phyloP scores from a whole-genome alignment of 2,797 vertebrate species.

The Rhinatrema bivittatum region DNA sequence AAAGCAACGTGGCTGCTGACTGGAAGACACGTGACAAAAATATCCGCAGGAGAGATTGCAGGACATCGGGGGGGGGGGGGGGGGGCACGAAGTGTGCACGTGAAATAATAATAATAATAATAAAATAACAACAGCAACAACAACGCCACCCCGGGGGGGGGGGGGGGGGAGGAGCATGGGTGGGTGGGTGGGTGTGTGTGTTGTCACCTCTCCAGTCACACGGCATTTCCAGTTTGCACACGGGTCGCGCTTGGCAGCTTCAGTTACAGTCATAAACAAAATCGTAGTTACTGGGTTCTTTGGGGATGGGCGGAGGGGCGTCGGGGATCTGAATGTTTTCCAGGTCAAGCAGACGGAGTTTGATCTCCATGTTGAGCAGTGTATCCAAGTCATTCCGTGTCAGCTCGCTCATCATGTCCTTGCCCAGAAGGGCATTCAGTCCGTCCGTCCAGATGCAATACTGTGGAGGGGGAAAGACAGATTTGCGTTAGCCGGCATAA shows the following conservation, averaged over 20 bases:
- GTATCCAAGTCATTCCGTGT: constrained; percentile 94
- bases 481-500: neutral
- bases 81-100: too few species aligned
- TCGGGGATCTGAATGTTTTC: constrained; percentile 98
- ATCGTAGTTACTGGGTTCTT: constrained; percentile 99
- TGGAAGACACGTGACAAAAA: too few species aligned
- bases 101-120: too few species aligned
- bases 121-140: too few species aligned
- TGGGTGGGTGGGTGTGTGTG: too few species aligned
- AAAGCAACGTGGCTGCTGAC: too few species aligned
- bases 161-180: too few species aligned
- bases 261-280: constrained; percentile 99
- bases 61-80: too few species aligned
- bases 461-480: constrained; percentile 43
- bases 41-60: too few species aligned
- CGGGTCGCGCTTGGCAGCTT: constrained; percentile 54
- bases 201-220: constrained; percentile 52
- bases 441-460: constrained; percentile 98
- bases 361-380: constrained; percentile 98
- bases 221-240: constrained; percentile 67
- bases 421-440: constrained; percentile 90
- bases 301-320: constrained; percentile 93
- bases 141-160: too few species aligned
- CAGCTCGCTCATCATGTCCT: constrained; percentile 96
- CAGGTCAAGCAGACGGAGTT: constrained; percentile 94